Percentiles rank a stretch among this genome's conserved stretches.
phyloP scores from a whole-genome alignment of 2,113 vertebrate genomes.

The Mixornis gularis region DNA sequence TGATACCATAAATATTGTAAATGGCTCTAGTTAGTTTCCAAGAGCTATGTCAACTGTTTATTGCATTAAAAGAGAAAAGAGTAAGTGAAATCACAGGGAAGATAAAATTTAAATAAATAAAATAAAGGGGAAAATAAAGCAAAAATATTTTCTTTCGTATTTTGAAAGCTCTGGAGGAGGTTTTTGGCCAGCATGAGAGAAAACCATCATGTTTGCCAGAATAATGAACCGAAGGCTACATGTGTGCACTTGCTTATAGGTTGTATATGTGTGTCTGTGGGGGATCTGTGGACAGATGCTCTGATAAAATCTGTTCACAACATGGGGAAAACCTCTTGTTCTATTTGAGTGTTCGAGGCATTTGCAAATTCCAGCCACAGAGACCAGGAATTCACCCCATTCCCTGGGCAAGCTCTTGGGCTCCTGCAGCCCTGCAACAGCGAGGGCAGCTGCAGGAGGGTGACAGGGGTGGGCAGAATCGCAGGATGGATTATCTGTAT shows the following conservation, averaged over 20 bases:
- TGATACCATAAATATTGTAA: constrained; percentile 47
- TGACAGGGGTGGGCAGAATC: neutral
- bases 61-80: neutral
- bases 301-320: neutral
- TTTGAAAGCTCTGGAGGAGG: constrained; percentile 8
- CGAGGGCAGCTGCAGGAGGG: neutral
- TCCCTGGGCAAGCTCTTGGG: neutral
- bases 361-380: neutral
- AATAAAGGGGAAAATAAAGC: neutral
- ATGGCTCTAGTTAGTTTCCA: constrained; percentile 26
- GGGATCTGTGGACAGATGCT: neutral
- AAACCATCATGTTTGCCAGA: neutral
- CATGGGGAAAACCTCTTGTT: neutral
- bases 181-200: neutral
- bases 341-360: neutral
- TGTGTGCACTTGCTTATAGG: neutral
- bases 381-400: neutral
- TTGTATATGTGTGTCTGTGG: neutral
- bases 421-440: neutral
- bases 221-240: accelerated
- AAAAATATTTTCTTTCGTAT: constrained; percentile 40
- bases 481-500: neutral
- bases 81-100: neutral
- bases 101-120: constrained; percentile 43
- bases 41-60: constrained; percentile 23